Percentiles rank a stretch among this genome's conserved stretches.
Evolutionary conservation across 1,140 invertebrate genomes (phyloP).

Genomic region (Procambarus clarkii): DNA sequence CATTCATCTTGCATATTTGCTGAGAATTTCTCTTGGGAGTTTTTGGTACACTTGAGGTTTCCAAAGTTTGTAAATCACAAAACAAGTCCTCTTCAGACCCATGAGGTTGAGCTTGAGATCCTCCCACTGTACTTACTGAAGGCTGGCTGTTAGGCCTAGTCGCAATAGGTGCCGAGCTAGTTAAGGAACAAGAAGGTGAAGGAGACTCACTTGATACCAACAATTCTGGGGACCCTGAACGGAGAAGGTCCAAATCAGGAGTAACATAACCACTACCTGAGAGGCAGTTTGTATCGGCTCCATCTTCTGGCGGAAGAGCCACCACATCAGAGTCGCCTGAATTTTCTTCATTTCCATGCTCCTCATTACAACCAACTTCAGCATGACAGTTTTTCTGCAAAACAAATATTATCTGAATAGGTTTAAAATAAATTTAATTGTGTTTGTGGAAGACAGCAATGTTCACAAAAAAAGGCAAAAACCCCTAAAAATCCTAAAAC

Average conservation of each 20-base stretch:
- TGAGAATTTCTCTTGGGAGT: neutral
- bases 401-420: neutral
- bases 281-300: neutral
- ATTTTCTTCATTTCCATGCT: neutral
- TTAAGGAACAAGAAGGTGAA: neutral
- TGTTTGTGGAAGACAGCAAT: too few relatives aligned
- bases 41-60: neutral
- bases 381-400: neutral
- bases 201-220: neutral
- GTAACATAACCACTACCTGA: slow-evolving; percentile 7
- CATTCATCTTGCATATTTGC: neutral
- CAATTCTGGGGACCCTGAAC: neutral
- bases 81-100: neutral
- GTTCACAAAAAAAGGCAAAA: too few relatives aligned
- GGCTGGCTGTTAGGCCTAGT: neutral
- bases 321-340: neutral
- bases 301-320: neutral
- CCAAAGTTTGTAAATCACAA: neutral
- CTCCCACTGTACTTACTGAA: neutral
- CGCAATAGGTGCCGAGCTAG: neutral
- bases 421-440: too few relatives aligned
- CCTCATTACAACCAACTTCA: neutral
- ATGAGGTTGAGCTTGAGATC: neutral
- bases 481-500: too few relatives aligned
- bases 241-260: neutral